phyloP scores from a whole-genome alignment of 2,888 invertebrate genomes.

The Diogma glabrata region DNA sequence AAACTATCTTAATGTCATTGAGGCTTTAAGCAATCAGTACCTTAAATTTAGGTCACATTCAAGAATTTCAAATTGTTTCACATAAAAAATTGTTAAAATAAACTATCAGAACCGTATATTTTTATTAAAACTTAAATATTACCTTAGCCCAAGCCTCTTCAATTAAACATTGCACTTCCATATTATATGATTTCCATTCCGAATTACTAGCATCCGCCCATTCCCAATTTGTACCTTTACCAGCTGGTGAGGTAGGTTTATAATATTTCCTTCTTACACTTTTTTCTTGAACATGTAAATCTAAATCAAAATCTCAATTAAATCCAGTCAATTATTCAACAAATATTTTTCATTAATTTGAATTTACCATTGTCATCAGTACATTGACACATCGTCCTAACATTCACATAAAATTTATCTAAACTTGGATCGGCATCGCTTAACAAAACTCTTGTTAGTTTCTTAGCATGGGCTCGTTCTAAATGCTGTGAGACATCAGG shows the following conservation, averaged over 20 bases:
- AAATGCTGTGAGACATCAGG: constrained; percentile 76
- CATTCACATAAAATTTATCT: constrained; percentile 65
- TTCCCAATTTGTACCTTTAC: constrained; percentile 83
- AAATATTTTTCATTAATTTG: too few relatives aligned
- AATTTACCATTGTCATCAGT: constrained; percentile 49
- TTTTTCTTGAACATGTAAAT: constrained; percentile 29
- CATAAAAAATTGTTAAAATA: too few relatives aligned
- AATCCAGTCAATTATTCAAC: not conserved
- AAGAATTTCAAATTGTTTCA: too few relatives aligned
- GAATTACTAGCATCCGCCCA: constrained; percentile 60
- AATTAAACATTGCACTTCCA: constrained; percentile 67
- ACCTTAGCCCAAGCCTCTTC: constrained; percentile 75
- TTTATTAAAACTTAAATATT: not conserved
- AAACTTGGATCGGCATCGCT: constrained; percentile 76
- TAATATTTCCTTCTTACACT: constrained; percentile 60
- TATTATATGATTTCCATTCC: constrained; percentile 66
- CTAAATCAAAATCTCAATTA: not conserved
- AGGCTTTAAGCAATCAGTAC: too few relatives aligned
- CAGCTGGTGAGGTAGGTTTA: constrained; percentile 67
- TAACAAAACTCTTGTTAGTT: constrained; percentile 69
- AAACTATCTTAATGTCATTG: too few relatives aligned
- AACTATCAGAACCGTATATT: too few relatives aligned
- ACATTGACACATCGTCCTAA: constrained; percentile 61
- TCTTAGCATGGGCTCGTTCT: constrained; percentile 73
- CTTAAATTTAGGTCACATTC: too few relatives aligned